These are phyloP conservation scores for Luscinia luscinia DNA, from an alignment of 2,797 vertebrate genomes.

Conservation along the genomic window DNA sequence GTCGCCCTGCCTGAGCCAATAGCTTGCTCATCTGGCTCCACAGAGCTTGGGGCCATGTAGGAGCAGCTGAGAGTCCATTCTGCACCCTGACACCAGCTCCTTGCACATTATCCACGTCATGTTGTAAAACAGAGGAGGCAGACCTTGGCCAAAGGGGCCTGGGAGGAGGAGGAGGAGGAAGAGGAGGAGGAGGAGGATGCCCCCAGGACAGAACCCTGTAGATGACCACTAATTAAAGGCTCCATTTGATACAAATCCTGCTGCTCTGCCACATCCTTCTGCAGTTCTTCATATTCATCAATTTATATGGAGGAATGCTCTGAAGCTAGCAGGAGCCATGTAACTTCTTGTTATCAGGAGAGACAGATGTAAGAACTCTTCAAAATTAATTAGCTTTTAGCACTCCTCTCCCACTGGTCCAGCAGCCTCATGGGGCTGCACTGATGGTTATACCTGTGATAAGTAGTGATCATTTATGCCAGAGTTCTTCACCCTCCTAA, in stretches of 20 bases:
- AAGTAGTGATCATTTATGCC: conserved; percentile 30
- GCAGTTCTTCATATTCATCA: conserved; percentile 22
- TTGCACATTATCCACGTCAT: accelerated
- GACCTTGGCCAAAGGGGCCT: background rate
- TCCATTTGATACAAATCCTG: background rate
- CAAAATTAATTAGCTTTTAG: conserved; percentile 59
- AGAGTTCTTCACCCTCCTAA: background rate
- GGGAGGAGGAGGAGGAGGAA: background rate
- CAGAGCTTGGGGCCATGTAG: background rate
- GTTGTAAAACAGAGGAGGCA: background rate
- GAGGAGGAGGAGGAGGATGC: background rate
- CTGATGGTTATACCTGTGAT: background rate
- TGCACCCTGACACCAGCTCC: background rate
- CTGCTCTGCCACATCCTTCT: conserved; percentile 28
- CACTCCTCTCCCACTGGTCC: conserved; percentile 7
- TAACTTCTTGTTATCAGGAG: conserved; percentile 42
- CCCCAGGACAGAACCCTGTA: background rate
- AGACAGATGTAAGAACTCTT: conserved; percentile 49
- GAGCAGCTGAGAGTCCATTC: background rate
- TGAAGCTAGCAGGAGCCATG: conserved; percentile 25
- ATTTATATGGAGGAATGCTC: conserved; percentile 1
- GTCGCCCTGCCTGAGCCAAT: accelerated
- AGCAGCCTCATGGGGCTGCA: background rate
- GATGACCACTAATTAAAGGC: background rate
- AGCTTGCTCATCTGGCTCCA: background rate